These are phyloP conservation scores for Tyto alba DNA, from an alignment of 2,113 vertebrate genomes.

Conservation along the genomic window DNA sequence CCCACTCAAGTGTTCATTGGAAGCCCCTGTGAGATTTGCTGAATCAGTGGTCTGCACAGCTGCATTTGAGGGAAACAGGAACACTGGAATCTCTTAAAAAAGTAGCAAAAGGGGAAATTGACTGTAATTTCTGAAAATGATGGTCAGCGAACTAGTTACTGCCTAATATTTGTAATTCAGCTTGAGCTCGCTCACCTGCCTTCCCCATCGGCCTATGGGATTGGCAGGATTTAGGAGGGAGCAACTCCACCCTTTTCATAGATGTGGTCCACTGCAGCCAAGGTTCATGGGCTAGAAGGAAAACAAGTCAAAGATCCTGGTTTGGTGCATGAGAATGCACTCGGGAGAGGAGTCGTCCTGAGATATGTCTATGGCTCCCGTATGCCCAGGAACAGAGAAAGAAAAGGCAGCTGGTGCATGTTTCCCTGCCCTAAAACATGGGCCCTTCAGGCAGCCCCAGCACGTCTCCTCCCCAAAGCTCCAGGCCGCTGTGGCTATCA, in stretches of 20 bases:
- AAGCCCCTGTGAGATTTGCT: background rate
- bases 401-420: background rate
- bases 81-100: background rate
- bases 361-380: fast-evolving
- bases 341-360: background rate
- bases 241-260: background rate
- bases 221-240: background rate
- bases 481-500: background rate
- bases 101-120: background rate
- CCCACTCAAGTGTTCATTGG: background rate
- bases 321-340: background rate
- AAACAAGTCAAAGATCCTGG: background rate
- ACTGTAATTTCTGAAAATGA: background rate
- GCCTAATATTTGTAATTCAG: background rate
- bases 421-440: background rate
- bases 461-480: background rate
- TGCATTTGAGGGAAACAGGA: background rate
- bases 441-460: background rate
- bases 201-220: background rate
- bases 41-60: background rate
- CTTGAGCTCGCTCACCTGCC: background rate
- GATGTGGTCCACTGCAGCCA: background rate
- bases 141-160: background rate
- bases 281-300: background rate
- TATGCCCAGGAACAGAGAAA: background rate